These are phyloP conservation scores for Nematostella vectensis DNA, from an alignment of 92 coral and sea anemone genomes.

Conservation along the genomic window DNA sequence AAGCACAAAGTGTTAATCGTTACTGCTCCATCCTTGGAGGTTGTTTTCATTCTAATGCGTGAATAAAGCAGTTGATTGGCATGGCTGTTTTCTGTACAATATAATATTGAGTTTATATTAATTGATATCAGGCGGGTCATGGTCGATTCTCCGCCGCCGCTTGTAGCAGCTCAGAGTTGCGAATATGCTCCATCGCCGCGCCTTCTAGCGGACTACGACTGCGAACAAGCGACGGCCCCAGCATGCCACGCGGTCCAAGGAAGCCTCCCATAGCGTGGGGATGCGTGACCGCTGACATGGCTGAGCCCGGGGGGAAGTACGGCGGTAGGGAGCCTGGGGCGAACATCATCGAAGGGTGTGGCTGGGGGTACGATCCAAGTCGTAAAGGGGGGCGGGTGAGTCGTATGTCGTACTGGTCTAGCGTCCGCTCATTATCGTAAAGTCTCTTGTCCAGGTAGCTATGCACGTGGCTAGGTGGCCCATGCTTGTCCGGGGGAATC, in stretches of 20 bases:
- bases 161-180: conserved; percentile 21
- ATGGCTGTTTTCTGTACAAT: no score
- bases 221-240: conserved; percentile 59
- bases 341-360: conserved; percentile 51
- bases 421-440: conserved; percentile 60
- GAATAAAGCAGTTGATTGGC: no score
- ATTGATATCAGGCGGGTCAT: no score
- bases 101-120: no score
- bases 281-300: conserved; percentile 79
- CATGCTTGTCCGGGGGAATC: conserved; percentile 56
- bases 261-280: conserved; percentile 57
- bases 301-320: conserved; percentile 54
- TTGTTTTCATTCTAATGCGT: no score
- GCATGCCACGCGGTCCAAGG: conserved; percentile 52
- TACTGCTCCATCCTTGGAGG: no score
- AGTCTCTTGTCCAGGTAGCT: conserved; percentile 63
- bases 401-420: conserved; percentile 59
- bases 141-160: conserved; percentile 57
- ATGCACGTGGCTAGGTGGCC: conserved; percentile 29
- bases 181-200: conserved; percentile 37
- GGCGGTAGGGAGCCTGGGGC: conserved; percentile 44
- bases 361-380: conserved; percentile 34
- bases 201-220: conserved; percentile 65
- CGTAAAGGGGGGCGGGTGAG: conserved; percentile 53
- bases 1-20: no score